phyloP scores from a whole-genome alignment of 2,113 vertebrate species.

The Sardina pilchardus region DNA sequence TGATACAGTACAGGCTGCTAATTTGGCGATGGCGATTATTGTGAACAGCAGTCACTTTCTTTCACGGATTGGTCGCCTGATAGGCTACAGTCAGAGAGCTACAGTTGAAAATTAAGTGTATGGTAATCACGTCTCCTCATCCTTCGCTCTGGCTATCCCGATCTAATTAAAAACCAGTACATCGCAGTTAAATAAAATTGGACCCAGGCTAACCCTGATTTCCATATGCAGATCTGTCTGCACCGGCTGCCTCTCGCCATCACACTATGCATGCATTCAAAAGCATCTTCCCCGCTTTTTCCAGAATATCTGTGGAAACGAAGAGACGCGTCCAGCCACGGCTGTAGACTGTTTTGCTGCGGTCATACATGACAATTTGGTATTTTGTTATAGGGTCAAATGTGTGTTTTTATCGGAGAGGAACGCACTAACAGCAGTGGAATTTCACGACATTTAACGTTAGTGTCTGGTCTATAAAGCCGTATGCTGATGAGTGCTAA shows the following conservation, averaged over 20 bases:
- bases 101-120: conserved; percentile 5
- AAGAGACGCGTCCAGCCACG: not conserved
- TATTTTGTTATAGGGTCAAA: not conserved
- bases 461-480: not conserved
- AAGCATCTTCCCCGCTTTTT: conserved; percentile 62
- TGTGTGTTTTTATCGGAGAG: not conserved
- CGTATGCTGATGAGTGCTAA: not conserved
- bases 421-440: not conserved
- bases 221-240: conserved; percentile 98
- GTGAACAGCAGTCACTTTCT: not conserved
- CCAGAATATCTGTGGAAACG: conserved; percentile 18
- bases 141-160: conserved; percentile 51
- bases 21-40: too few species aligned
- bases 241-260: conserved; percentile 82
- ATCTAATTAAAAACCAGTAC: conserved; percentile 78
- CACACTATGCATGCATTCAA: conserved; percentile 88
- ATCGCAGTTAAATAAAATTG: conserved; percentile 84
- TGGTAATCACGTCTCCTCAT: conserved; percentile 31
- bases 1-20: too few species aligned
- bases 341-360: not conserved
- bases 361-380: not conserved
- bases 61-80: too few species aligned
- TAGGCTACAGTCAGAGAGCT: not conserved
- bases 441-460: not conserved
- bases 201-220: conserved; percentile 89